Base-by-base conservation (phyloP, 2,113 vertebrate species). In the Podiceps cristatus region DNA sequence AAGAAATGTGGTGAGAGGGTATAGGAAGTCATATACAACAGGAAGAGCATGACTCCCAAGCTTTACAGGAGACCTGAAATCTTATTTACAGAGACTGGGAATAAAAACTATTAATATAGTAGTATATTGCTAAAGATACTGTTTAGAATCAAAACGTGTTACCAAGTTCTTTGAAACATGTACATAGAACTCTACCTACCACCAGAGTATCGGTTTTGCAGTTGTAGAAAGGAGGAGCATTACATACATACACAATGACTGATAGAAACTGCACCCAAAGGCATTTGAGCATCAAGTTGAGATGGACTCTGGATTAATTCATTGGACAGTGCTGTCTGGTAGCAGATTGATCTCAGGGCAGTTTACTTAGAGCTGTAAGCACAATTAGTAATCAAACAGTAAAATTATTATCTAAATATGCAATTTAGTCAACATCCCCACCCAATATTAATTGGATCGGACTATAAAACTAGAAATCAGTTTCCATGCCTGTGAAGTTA, bases 391-490 rank as follows among this genome's bases (percentile, higher is more conserved):
- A 82, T 50, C 37, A 74, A 59, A 33, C 18, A 66, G 50, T 24
- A 78, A 83, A 94, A 31, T 11, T 60, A 59, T 37, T 49, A 64
- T 64, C 23, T 56, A 73, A 77, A 69, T 44, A 64, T 6, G 13
- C 55, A 78, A 53, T 37, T 64, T 60, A 82, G 60, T 64, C 64
- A 74, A 29, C 44, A 40, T 59, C 13, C 5, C 18, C 15, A 59
- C 47, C 14, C 50, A 73, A 18, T 0, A 0, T 60, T 35, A 47
- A 42, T 63, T 63, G 42, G 37, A 49, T 18, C 1, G 1, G 29
- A 24, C 50, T 75, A 27, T 49, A 63, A 45, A 73, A 53, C 22
- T 22, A 82, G 44, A 85, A 73, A 59, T 53, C 16, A 35, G 9
- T 56, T 88, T 76, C 35, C 74, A 7, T 86, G 27, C 15, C n/a